Evolutionary conservation across 2,113 vertebrate species (phyloP), one percentile per base, ranked within the genome.

Genomic region (Forbesichthys agassizii): DNA sequence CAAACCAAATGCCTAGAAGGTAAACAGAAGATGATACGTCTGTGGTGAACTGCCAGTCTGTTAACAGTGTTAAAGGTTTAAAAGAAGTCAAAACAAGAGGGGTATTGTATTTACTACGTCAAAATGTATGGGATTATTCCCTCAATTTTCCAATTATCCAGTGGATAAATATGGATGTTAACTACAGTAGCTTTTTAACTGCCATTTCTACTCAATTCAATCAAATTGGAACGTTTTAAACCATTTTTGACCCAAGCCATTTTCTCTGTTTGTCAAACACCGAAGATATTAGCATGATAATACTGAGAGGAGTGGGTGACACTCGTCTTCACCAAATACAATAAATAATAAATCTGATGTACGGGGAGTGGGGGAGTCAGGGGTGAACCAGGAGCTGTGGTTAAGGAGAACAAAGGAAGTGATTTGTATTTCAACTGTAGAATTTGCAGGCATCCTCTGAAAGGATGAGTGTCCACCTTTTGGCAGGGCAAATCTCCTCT

Each of bases 401-500:
- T 80, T 74, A 36, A 66, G 79, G 64, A 66, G 60, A 85, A 79
- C 53, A 71, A 79, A 42, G 73, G 47, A 75, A 66, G 68, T 64
- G 71, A 79, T 78, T 80, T 11, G 78, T 68, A 73, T 78, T 55
- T 18, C 77, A 77, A 79, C 75, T 64, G 64, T 86, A 66, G 74
- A 67, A 74, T 94, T 95, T 94, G 93, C 92, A 95, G 94, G 94
- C 88, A 95, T 97, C 96, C 95, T 94, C 93, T 92, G 85, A 93
- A 94, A 93, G 94, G 95, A 96, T 93, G 77, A 70, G 36, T 64
- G 90, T 94, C 92, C 93, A 94, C 96, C 95, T 95, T 98, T 96
- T 97, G 96, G 95, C 96, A 95, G 96, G 95, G 94, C 92, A 94
- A 94, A 93, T 93, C 91, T 95, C 93, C 93, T 93, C 93, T 93